Base-by-base conservation (phyloP, 2,113 vertebrate species). In the Lipophrys pholis region DNA sequence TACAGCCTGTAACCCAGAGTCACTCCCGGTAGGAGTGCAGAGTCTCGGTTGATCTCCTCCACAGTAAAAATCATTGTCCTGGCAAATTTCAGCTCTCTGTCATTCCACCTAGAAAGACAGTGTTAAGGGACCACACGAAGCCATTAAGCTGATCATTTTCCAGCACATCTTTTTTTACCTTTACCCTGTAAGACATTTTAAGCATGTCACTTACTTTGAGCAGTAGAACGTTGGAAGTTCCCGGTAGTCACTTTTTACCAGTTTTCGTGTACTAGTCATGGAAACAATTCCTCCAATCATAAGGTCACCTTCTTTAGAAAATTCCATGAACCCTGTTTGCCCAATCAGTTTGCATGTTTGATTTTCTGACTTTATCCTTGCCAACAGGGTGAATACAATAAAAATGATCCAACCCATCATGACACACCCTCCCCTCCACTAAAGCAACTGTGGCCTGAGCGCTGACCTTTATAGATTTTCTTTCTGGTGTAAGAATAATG, bases 1-100 rank as follows among this genome's bases (percentile, higher is more conserved):
- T 72, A 91, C 39, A 91, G 38, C 17, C 60, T 84, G 54, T 92
- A 93, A 38, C 90, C 88, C 43, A 92, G 62, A 16, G n/a, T 89
- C 42, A 89, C 48, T 38, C 84, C 85, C 3, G 86, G 87, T 50
- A 92, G 84, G 7, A 92, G 73, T 3, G 60, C 21, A 5, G 51
- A 3, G 46, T 89, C 72, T 66, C 54, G 84, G 69, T 90, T 91
- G 64, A 91, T 91, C 73, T 92, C 84, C 10, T 89, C 85, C 50
- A 90, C 71, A 7, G 89, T 83, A 56, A 91, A 93, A 11, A 88
- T 90, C 56, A 91, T 21, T 8, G 74, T 89, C 11, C 74, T 74
- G 51, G 76, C 88, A 89, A 91, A 90, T 50, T 85, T 88, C 16
- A 92, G 15, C 45, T 92, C 90, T 61, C 89, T 86, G 62, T 84